Evolutionary conservation across 1,140 invertebrate genomes (phyloP).

Genomic region (Trinorchestia longiramus): DNA sequence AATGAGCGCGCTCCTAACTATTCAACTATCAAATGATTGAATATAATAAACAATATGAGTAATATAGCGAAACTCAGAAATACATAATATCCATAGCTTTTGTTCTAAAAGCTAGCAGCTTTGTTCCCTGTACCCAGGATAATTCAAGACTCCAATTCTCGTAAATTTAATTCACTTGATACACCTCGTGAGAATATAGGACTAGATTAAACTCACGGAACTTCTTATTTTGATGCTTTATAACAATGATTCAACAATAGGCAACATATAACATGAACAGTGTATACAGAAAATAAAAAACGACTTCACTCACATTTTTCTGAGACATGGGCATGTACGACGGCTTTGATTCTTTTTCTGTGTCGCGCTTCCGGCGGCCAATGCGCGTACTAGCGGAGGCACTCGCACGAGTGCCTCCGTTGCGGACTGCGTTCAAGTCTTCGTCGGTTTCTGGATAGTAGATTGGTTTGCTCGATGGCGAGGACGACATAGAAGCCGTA

Average conservation of each 20-base stretch:
- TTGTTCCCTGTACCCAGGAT: no score
- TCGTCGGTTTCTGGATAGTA: slow-evolving; percentile 26
- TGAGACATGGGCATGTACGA: not conserved
- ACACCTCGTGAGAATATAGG: no score
- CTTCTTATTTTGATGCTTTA: no score
- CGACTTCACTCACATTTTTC: not conserved
- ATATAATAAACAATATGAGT: no score
- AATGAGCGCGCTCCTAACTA: no score
- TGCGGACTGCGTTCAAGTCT: not conserved
- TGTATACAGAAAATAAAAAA: not conserved
- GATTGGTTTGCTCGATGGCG: not conserved
- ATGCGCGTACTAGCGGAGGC: not conserved
- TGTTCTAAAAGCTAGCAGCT: no score
- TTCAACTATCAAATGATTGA: no score
- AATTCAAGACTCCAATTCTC: no score
- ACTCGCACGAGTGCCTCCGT: not conserved
- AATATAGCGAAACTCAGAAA: no score
- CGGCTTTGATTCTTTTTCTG: not conserved
- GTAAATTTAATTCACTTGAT: no score
- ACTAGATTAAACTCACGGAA: no score
- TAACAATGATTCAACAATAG: not conserved
- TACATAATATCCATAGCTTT: no score
- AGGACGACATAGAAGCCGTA: not conserved
- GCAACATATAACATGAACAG: not conserved
- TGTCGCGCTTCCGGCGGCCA: not conserved